Evolutionary conservation across 2,888 invertebrate species (phyloP), one percentile per base, ranked within the genome.

Genomic region (Ethmia dodecea): DNA sequence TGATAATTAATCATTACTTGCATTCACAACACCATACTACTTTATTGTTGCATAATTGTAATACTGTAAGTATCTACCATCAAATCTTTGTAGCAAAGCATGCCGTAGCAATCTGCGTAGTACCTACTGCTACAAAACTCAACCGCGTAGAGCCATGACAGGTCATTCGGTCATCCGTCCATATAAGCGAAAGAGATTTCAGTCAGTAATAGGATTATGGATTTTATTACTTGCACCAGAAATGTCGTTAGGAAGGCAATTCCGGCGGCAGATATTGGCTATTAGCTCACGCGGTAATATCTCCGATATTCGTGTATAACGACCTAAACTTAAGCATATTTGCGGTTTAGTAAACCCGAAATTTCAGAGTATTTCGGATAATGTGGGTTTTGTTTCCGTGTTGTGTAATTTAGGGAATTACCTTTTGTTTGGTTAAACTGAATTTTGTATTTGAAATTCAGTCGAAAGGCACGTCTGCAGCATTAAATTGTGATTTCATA

Each of bases 241-340:
- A 83, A 83, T 83, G 78, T 77, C 77, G 81, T 83, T 80, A 79
- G 74, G 73, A 72, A 79, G 72, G 76, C 81, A 83, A 81, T 84
- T 81, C 83, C 65, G 78, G 71, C 64, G 70, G 65, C 77, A 77
- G 77, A 83, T 83, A 83, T 84, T 83, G 83, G 70, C 83, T 81
- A 81, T 84, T 83, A 84, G 78, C 74, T 72, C 57, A 60, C 63
- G 69, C 58, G 63, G 65, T 75, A 77, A 77, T 75, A 68, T 67
- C 68, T 71, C 65, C 74, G 73, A 78, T 81, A 78, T 77, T 76
- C 79, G 73, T 56, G 57, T 60, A 59, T 61, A 60, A 59, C 57
- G 61, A 59, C 50, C 58, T 51, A 57, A 61, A 73, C 69, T 74
- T 74, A 60, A 64, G 61, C 65, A 63, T 72, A 65, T 72, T 70